Conservation (phyloP, 2,888 invertebrate species). For the Tiliacea citrago region DNA sequence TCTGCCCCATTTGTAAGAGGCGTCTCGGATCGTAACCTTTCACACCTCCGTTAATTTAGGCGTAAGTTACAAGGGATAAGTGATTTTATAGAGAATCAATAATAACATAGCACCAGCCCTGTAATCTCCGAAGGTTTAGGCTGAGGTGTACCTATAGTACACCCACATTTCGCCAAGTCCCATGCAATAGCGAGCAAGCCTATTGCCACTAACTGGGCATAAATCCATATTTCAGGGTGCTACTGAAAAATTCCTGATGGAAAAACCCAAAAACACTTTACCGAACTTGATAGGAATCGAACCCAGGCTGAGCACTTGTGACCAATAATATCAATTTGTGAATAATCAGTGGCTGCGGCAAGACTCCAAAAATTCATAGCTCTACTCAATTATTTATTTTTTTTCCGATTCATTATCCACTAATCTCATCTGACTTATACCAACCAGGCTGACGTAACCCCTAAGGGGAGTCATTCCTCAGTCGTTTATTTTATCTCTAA, state of each 20-base stretch:
- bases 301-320: too few species aligned
- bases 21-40: conserved; percentile 70
- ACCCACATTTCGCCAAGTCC: neutral
- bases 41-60: conserved; percentile 66
- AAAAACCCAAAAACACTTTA: too few species aligned
- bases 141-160: too few species aligned
- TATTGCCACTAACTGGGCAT: neutral
- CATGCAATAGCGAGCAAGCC: too few species aligned
- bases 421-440: conserved; percentile 52
- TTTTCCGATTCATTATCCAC: neutral
- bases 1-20: conserved; percentile 74
- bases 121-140: neutral
- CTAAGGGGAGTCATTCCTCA: conserved; percentile 74
- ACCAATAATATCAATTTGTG: neutral
- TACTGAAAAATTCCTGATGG: neutral
- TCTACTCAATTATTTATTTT: neutral
- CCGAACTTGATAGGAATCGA: too few species aligned
- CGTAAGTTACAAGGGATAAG: conserved; percentile 44
- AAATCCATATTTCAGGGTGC: neutral
- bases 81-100: neutral
- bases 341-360: neutral
- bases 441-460: conserved; percentile 58
- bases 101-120: neutral
- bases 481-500: conserved; percentile 82
- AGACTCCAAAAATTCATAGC: neutral